Percentiles rank a stretch among this genome's conserved stretches.
Conservation (phyloP, 2,888 invertebrate species). For the Ichneumoninae sp. region DNA sequence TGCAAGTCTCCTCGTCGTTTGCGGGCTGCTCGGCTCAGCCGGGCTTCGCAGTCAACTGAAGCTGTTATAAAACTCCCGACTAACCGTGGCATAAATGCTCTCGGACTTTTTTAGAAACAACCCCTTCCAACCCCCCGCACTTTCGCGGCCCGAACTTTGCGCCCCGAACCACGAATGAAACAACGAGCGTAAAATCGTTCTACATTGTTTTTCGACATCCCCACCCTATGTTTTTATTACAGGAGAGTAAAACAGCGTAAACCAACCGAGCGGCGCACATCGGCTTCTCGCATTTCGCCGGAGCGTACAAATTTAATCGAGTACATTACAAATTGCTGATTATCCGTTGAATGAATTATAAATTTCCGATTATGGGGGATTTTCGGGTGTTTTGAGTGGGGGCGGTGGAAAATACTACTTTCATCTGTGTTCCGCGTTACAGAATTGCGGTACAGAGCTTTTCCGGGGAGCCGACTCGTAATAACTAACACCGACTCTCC, state of each 20-base stretch:
- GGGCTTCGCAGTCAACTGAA: slow-evolving; percentile 41
- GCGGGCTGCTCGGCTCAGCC: slow-evolving; percentile 62
- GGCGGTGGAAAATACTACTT: slow-evolving; percentile 14
- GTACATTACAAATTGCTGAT: slow-evolving; percentile 68
- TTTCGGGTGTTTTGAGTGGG: background rate
- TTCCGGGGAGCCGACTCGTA: slow-evolving; percentile 20
- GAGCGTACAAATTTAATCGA: slow-evolving; percentile 33
- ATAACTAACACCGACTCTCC: slow-evolving; percentile 72
- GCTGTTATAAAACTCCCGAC: slow-evolving; percentile 70
- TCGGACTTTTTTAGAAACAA: slow-evolving; percentile 75
- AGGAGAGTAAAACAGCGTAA: background rate
- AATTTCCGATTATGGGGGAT: slow-evolving; percentile 47
- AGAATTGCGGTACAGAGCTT: background rate
- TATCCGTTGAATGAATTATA: slow-evolving; percentile 66
- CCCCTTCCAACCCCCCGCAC: slow-evolving; percentile 36
- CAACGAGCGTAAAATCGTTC: slow-evolving; percentile 74
- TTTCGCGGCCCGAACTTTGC: slow-evolving; percentile 36
- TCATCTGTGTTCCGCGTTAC: background rate
- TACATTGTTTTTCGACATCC: slow-evolving; percentile 24
- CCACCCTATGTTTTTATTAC: background rate
- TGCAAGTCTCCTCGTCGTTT: slow-evolving; percentile 45
- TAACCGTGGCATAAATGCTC: slow-evolving; percentile 76
- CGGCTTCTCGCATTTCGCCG: slow-evolving; percentile 21
- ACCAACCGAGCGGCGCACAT: background rate
- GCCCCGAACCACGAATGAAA: slow-evolving; percentile 34